Conservation (phyloP, 2,888 invertebrate genomes). For the Limnephilus auricula region DNA sequence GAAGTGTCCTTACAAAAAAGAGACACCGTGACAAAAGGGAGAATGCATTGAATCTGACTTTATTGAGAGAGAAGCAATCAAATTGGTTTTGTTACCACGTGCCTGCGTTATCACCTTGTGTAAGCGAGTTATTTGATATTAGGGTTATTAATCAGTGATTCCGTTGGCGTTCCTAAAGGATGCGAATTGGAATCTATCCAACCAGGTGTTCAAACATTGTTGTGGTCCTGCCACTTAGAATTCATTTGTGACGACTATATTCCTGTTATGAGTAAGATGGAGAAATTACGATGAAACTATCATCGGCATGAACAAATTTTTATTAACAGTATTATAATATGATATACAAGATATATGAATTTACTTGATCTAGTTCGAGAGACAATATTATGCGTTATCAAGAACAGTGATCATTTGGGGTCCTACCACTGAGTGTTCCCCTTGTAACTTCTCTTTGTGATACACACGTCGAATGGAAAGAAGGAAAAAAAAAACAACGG, state of each 20-base stretch:
- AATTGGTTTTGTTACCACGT: not conserved
- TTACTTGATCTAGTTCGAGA: not conserved
- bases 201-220: constrained; percentile 7
- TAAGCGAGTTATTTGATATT: not conserved
- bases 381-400: not conserved
- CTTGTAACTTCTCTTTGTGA: not conserved
- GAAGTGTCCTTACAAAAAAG: not conserved
- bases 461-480: not conserved
- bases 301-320: not conserved
- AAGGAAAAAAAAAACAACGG: not conserved
- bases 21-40: not conserved
- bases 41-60: not conserved
- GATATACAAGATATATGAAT: not conserved
- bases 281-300: not conserved
- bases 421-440: not conserved
- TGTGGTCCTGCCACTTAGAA: not conserved
- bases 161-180: not conserved
- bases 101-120: not conserved
- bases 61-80: not conserved
- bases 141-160: constrained; percentile 11
- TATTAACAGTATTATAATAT: too few species aligned
- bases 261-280: not conserved
- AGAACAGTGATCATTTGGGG: too few species aligned
- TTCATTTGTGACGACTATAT: not conserved
- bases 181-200: constrained; percentile 16